phyloP scores from a whole-genome alignment of 2,113 vertebrate genomes.

The Malurus elegans region DNA sequence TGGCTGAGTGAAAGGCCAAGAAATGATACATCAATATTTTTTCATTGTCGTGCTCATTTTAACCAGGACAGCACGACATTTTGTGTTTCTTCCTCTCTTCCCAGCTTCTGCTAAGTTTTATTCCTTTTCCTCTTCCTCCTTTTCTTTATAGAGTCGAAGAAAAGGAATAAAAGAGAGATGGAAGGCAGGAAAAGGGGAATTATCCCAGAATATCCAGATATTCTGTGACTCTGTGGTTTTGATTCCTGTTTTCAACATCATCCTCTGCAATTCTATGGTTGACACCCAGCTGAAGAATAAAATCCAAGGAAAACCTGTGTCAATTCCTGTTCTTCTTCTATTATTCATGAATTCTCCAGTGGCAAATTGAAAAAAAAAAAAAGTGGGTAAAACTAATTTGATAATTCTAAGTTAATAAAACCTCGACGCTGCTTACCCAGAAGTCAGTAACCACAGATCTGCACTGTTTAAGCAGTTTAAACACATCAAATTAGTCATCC shows the following conservation, averaged over 20 bases:
- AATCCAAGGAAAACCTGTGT: background rate
- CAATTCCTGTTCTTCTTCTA: background rate
- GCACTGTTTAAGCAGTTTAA: background rate
- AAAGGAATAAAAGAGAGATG: background rate
- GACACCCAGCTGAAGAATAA: background rate
- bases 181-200: background rate
- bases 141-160: background rate
- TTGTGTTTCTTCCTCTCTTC: background rate
- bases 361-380: slow-evolving; percentile 30
- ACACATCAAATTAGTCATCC: background rate
- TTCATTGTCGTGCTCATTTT: background rate
- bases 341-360: background rate
- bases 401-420: slow-evolving; percentile 42
- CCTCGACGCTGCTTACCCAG: background rate
- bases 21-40: background rate
- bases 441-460: background rate
- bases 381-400: background rate
- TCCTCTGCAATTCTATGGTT: fast-evolving
- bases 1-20: background rate
- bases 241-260: fast-evolving
- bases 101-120: background rate
- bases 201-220: background rate
- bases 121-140: background rate
- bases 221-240: too few relatives aligned
- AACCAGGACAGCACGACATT: background rate